A percentile compares a stretch with the other conserved stretches of the same genome.
Conservation (phyloP, 2,888 invertebrate genomes). For the Macrosoma leucophasiata region DNA sequence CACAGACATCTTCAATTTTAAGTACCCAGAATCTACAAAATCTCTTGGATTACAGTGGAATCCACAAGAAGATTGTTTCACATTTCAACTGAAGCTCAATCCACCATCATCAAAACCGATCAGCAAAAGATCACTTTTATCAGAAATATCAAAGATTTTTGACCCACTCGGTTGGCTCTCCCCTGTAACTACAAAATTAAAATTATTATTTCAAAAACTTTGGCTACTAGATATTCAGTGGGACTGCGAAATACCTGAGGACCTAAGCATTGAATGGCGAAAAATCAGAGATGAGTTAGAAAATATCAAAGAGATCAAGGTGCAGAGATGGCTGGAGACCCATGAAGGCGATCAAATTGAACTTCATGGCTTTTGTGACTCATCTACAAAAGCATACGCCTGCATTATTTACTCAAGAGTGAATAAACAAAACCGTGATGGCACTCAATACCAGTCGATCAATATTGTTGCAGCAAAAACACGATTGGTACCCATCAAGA, state of each 20-base stretch:
- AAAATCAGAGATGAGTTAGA: conserved; percentile 1
- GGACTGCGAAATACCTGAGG: conserved; percentile 5
- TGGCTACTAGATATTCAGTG: conserved; percentile 7
- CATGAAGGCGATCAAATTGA: no score
- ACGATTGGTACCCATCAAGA: no score
- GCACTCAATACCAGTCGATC: no score
- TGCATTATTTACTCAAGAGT: no score
- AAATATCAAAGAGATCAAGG: conserved; percentile 1
- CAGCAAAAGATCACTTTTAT: conserved; percentile 5
- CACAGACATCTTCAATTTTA: conserved; percentile 5
- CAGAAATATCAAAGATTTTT: conserved; percentile 7
- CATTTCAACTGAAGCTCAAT: conserved; percentile 8
- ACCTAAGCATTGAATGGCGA: conserved; percentile 2
- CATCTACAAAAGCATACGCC: no score
- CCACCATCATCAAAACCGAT: conserved; percentile 12
- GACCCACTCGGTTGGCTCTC: conserved; percentile 1
- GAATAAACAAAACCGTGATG: no score
- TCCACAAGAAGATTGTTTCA: conserved; percentile 5
- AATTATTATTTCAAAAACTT: conserved; percentile 6
- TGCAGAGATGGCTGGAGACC: conserved; percentile 6
- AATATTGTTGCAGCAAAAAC: not conserved
- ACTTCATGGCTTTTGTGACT: no score
- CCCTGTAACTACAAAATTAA: conserved; percentile 6
- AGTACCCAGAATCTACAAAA: conserved; percentile 9
- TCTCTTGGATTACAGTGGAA: conserved; percentile 10